These are phyloP conservation scores for Cephus spinipes DNA, from an alignment of 2,888 invertebrate species.

Conservation along the genomic window DNA sequence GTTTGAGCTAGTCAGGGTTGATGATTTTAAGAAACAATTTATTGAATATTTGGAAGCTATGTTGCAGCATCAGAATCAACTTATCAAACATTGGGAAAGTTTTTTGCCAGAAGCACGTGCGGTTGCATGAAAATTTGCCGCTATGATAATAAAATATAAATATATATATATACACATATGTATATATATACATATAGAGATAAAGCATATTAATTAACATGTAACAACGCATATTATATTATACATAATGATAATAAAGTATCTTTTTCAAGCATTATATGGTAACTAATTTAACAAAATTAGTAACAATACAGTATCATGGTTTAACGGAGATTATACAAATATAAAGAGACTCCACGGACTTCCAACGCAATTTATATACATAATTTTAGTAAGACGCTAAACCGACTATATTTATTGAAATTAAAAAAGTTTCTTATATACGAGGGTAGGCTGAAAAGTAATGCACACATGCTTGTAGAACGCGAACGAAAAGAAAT, in stretches of 20 bases:
- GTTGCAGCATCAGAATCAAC: conserved; percentile 93
- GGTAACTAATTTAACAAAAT: background rate
- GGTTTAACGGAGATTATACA: too few species aligned
- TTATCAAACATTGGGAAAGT: conserved; percentile 95
- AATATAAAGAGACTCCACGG: too few species aligned
- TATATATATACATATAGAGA: background rate
- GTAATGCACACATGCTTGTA: too few species aligned
- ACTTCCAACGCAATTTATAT: too few species aligned
- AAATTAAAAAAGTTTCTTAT: too few species aligned
- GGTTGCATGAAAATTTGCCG: conserved; percentile 76
- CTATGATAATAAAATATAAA: conserved; percentile 12
- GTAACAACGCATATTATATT: background rate
- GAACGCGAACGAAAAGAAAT: too few species aligned
- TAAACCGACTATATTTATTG: too few species aligned
- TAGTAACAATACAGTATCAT: background rate
- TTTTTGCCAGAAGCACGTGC: conserved; percentile 96
- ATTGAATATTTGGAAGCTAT: conserved; percentile 94
- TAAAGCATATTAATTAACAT: background rate
- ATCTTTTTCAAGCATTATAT: conserved; percentile 3
- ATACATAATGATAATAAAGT: conserved; percentile 2
- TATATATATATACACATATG: background rate
- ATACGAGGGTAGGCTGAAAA: too few species aligned
- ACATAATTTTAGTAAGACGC: too few species aligned
- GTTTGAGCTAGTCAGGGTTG: conserved; percentile 88
- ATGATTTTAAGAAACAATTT: conserved; percentile 91